phyloP scores from a whole-genome alignment of 2,797 vertebrate species.

The Arrhamphus sclerolepis region DNA sequence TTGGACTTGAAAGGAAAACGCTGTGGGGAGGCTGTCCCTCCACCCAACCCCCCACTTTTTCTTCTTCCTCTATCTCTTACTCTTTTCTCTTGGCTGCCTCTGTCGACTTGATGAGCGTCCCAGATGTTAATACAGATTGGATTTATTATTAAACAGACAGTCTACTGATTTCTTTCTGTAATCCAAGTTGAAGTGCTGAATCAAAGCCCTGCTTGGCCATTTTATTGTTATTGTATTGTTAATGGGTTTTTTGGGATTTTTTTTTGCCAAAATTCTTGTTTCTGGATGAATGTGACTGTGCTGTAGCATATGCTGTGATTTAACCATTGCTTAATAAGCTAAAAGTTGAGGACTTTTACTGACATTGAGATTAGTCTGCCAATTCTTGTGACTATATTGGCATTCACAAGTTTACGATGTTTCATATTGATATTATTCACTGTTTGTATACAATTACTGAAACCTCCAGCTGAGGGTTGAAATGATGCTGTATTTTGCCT shows the following conservation, averaged over 20 bases:
- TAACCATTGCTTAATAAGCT: conserved; percentile 37
- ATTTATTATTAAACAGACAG: conserved; percentile 67
- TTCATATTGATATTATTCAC: conserved; percentile 34
- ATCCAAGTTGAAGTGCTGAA: conserved; percentile 28
- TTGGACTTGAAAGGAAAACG: conserved; percentile 45
- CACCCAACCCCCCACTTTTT: conserved; percentile 3
- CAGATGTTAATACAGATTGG: conserved; percentile 55
- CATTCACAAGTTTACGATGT: conserved; percentile 40
- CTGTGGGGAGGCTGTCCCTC: conserved; percentile 39
- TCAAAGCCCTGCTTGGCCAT: conserved; percentile 34
- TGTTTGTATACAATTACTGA: conserved; percentile 48
- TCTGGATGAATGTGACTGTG: conserved; percentile 66
- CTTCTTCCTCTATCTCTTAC: conserved; percentile 47
- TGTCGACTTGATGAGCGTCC: conserved; percentile 58
- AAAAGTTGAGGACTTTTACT: conserved; percentile 2
- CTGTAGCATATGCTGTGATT: conserved; percentile 52
- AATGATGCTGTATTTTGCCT: conserved; percentile 30
- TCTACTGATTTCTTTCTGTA: conserved; percentile 41
- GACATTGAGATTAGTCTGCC: conserved; percentile 46
- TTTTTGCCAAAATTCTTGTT: conserved; percentile 37
- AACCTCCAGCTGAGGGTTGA: conserved; percentile 26
- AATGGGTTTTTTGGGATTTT: no score
- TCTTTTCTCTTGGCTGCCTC: conserved; percentile 62
- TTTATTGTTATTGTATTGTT: conserved; percentile 17
- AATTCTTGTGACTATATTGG: conserved; percentile 51